Evolutionary conservation across 2,797 vertebrate species (phyloP).

Genomic region (Moxostoma hubbsi): DNA sequence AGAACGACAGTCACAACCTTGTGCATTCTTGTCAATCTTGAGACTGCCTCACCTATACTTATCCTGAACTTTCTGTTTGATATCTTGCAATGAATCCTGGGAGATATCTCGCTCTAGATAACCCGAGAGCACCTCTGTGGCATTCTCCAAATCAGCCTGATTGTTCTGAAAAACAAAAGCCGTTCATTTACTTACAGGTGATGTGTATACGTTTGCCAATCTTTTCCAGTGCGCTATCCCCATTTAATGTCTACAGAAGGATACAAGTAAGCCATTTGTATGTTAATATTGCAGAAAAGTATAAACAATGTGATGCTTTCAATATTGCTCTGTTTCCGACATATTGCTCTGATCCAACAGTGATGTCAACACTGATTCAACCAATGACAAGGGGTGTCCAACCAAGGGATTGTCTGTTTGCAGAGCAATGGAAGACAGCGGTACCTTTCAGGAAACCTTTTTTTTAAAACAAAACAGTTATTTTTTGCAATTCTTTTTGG

Average conservation of each 20-base stretch:
- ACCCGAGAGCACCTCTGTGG: slow-evolving; percentile 98
- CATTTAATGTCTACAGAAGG: background rate
- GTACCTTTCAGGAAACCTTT: no score
- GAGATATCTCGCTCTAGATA: slow-evolving; percentile 99
- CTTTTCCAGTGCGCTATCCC: background rate
- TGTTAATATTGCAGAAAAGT: background rate
- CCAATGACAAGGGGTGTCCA: background rate
- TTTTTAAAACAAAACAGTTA: no score
- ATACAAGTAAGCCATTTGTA: background rate
- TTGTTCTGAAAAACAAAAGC: slow-evolving; percentile 86
- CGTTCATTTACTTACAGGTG: background rate
- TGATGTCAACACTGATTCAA: background rate
- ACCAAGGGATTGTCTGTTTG: no score
- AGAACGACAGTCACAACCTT: background rate
- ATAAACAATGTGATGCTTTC: background rate
- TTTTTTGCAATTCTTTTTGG: no score
- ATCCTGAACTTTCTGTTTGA: slow-evolving; percentile 99
- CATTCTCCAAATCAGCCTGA: slow-evolving; percentile 99
- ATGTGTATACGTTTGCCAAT: no score
- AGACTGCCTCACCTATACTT: slow-evolving; percentile 92
- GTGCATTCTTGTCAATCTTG: background rate
- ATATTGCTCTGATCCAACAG: no score
- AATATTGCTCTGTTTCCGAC: background rate
- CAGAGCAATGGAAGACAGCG: no score
- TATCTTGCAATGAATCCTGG: slow-evolving; percentile 99